Conservation (phyloP, 2,888 invertebrate species). For the Carpatolechia fugitivella region DNA sequence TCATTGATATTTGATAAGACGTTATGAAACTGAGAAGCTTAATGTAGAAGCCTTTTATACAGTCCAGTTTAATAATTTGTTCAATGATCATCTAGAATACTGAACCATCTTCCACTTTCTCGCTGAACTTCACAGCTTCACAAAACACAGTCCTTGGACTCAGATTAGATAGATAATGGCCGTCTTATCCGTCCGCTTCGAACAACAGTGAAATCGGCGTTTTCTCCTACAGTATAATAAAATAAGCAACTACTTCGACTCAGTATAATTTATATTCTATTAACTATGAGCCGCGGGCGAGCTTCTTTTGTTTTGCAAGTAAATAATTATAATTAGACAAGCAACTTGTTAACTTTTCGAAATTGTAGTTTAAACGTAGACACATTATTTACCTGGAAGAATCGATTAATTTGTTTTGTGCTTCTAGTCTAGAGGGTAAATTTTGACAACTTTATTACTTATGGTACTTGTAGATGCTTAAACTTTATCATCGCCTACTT, state of each 20-base stretch:
- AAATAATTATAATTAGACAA: neutral
- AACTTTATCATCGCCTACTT: too few species aligned
- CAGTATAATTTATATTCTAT: conserved; percentile 45
- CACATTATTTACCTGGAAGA: too few species aligned
- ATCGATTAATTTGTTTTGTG: too few species aligned
- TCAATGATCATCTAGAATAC: neutral
- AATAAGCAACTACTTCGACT: conserved; percentile 30
- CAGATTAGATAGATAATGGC: conserved; percentile 19
- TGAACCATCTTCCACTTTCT: neutral
- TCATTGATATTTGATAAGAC: too few species aligned
- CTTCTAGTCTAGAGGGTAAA: too few species aligned
- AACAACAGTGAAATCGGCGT: conserved; percentile 31
- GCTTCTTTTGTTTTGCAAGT: conserved; percentile 28
- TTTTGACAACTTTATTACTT: too few species aligned
- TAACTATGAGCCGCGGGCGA: conserved; percentile 23
- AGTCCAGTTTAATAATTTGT: too few species aligned
- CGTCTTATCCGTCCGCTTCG: conserved; percentile 30
- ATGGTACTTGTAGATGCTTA: too few species aligned
- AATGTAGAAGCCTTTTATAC: too few species aligned
- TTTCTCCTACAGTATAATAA: conserved; percentile 35
- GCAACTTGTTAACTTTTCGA: neutral
- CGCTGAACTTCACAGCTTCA: conserved; percentile 5
- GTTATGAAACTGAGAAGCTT: too few species aligned
- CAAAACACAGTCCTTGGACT: conserved; percentile 9
- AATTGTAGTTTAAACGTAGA: neutral